phyloP scores from a whole-genome alignment of 1,140 invertebrate genomes.

The Euwallacea fornicatus region DNA sequence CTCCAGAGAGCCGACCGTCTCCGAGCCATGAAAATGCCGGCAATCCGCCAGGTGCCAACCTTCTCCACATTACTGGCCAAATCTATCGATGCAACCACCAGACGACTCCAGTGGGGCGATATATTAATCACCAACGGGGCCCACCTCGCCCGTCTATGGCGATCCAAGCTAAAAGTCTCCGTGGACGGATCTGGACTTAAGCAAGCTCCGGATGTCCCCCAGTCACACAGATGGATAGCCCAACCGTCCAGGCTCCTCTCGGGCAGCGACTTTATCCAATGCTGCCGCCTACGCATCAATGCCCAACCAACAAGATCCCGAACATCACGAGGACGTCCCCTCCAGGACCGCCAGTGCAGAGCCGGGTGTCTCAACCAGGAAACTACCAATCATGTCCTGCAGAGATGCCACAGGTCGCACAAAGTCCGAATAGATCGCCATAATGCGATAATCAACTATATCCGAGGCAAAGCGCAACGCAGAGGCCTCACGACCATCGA shows the following conservation, averaged over 20 bases:
- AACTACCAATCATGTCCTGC: slow-evolving; percentile 12
- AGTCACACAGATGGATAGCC: not conserved
- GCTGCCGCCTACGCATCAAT: not conserved
- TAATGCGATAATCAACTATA: not conserved
- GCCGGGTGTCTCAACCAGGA: slow-evolving; percentile 10
- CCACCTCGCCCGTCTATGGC: not conserved
- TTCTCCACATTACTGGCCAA: not conserved
- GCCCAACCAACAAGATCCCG: slow-evolving; percentile 5
- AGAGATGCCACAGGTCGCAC: slow-evolving; percentile 14
- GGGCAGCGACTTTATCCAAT: slow-evolving; percentile 2
- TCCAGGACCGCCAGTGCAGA: not conserved
- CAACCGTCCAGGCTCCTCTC: slow-evolving; percentile 6
- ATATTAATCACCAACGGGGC: not conserved
- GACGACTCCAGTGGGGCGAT: not conserved
- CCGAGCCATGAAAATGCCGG: not conserved
- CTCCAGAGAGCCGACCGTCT: not conserved
- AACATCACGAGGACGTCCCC: not conserved
- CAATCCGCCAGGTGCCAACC: not conserved
- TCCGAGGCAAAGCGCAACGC: not conserved
- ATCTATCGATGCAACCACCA: not conserved
- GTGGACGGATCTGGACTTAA: slow-evolving; percentile 4
- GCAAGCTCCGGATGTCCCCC: not conserved
- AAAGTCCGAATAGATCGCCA: not conserved
- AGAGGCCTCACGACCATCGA: not conserved
- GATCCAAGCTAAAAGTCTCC: not conserved